phyloP scores from a whole-genome alignment of 2,113 vertebrate species.

The Progne subis region DNA sequence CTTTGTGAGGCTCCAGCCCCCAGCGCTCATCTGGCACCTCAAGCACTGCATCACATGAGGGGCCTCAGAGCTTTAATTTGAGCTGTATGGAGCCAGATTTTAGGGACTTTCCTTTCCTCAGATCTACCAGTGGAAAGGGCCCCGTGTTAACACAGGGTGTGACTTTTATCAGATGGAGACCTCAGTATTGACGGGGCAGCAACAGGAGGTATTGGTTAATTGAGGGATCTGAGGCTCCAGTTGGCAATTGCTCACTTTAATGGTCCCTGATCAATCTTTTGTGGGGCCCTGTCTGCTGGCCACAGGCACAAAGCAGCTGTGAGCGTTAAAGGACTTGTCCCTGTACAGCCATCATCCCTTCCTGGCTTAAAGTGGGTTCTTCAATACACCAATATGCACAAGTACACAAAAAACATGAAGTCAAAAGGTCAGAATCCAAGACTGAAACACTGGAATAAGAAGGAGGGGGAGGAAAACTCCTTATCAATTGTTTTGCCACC shows the following conservation, averaged over 20 bases:
- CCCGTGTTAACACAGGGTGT: neutral
- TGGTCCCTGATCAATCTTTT: neutral
- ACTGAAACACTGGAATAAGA: neutral
- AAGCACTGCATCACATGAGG: neutral
- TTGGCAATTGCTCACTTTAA: neutral
- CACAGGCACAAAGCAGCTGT: neutral
- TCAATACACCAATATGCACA: neutral
- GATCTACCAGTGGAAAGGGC: neutral
- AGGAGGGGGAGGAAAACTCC: rapidly evolving
- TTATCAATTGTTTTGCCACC: neutral
- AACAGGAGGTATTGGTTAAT: neutral
- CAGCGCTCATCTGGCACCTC: neutral
- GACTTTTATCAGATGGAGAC: neutral
- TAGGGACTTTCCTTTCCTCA: neutral
- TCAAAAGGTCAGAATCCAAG: neutral
- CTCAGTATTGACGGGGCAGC: neutral
- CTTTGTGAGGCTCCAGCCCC: neutral
- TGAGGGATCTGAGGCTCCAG: neutral
- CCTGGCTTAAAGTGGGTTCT: neutral
- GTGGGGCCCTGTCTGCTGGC: neutral
- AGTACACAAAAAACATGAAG: neutral
- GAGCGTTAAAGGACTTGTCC: neutral
- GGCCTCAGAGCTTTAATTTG: neutral
- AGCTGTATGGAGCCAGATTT: neutral
- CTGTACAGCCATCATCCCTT: neutral